Evolutionary conservation across 2,797 vertebrate species (phyloP).

Genomic region (Pteropus rufus): DNA sequence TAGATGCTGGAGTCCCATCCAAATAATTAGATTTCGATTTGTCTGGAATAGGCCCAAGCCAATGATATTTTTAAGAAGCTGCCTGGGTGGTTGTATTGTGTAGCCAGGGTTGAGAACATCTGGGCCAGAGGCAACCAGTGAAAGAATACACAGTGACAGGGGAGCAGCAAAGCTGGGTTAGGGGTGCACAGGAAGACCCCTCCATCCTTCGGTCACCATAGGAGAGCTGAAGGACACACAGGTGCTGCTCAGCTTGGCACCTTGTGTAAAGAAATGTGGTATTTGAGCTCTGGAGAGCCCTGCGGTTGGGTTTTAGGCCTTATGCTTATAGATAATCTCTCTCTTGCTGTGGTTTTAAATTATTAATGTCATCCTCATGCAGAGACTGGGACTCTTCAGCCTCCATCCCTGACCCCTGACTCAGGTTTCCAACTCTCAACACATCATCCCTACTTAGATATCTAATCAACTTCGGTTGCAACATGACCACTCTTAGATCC

Average conservation of each 20-base stretch:
- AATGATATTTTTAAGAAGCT: not conserved
- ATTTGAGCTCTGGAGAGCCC: not conserved
- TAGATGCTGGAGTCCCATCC: not conserved
- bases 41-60: not conserved
- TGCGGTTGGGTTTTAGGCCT: not conserved
- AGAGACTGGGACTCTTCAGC: not conserved
- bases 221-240: rapidly evolving
- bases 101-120: not conserved
- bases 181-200: rapidly evolving
- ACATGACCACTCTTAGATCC: rapidly evolving
- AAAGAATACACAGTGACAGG: not conserved
- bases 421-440: not conserved
- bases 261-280: rapidly evolving
- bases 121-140: not conserved
- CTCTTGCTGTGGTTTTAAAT: not conserved
- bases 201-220: not conserved
- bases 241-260: too few species aligned
- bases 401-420: not conserved
- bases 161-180: not conserved
- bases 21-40: not conserved
- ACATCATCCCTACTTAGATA: rapidly evolving
- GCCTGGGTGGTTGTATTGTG: not conserved
- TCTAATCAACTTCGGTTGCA: not conserved
- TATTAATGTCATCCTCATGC: not conserved
- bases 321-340: too few species aligned